These are phyloP conservation scores for Ictalurus punctatus DNA, from an alignment of 2,113 vertebrate genomes.

Conservation along the genomic window DNA sequence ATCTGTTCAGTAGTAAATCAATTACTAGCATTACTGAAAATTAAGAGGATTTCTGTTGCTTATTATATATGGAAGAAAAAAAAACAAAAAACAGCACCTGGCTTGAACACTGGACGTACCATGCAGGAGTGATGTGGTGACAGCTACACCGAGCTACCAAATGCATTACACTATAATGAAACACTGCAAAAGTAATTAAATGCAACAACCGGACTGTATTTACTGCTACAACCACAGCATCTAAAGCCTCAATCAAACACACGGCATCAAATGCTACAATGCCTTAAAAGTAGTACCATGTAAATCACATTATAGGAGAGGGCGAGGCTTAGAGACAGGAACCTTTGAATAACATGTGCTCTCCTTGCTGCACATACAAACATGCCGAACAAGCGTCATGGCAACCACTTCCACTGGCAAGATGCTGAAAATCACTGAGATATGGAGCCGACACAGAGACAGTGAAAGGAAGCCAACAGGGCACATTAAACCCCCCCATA, in stretches of 20 bases:
- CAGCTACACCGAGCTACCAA: not conserved
- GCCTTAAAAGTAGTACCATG: not conserved
- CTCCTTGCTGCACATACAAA: slow-evolving; percentile 50
- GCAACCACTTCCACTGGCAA: slow-evolving; percentile 69
- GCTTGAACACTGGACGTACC: not conserved
- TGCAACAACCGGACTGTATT: not conserved
- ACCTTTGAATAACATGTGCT: slow-evolving; percentile 21
- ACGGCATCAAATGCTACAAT: not conserved
- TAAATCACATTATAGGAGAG: not conserved
- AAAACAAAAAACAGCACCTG: not conserved
- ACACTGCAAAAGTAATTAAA: not conserved
- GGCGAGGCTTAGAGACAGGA: not conserved
- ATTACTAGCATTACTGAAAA: slow-evolving; percentile 11
- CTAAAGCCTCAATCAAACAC: not conserved
- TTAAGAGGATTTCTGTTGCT: not conserved
- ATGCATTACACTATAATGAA: not conserved
- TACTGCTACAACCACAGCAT: not conserved
- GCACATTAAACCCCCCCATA: slow-evolving; percentile 32
- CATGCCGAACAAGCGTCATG: slow-evolving; percentile 71
- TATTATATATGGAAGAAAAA: not conserved
- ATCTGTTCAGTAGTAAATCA: slow-evolving; percentile 37
- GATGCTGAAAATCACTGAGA: slow-evolving; percentile 45
- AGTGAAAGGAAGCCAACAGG: slow-evolving; percentile 31
- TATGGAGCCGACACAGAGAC: slow-evolving; percentile 22
- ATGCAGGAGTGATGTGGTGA: not conserved